Base-by-base conservation (phyloP, 2,888 invertebrate genomes). In the Gandaritis pyraliata region DNA sequence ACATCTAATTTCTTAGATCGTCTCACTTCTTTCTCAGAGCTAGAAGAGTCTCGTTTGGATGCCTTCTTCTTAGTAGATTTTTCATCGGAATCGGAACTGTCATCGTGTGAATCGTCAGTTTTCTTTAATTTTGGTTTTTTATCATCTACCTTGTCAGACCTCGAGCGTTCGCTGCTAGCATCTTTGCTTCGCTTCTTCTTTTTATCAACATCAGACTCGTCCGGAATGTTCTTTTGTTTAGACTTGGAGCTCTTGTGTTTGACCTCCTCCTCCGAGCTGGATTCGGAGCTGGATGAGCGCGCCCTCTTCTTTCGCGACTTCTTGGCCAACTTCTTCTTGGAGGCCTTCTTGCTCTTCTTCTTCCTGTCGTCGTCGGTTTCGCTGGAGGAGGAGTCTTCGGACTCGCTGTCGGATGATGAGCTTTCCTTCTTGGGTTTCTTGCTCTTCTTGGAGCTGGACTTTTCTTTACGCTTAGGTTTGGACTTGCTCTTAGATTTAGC, bases 401-500 rank as follows among this genome's bases (percentile, higher is more conserved):
- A 90, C 53, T 93, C 93, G 64, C 92, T 93, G 10, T 93, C 93
- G 68, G 92, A 92, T 3, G 90, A 88, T 1, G 90, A 90, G 59
- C 84, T 90, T 64, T 91, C 90, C 66, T 92, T 91, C 72, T 88
- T 93, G 29, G 88, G 77, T 73, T 87, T 90, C 76, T 92, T 93
- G n/a, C 83, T 73, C 69, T 92, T 93, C 71, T 94, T 94, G 3
- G 94, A 93, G 55, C 92, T 93, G 7, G 93, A 86, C 73, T 94
- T 94, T 8, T 94, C 94, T 64, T 93, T 93, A 43, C 89, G 88
- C 72, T 92, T 93, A 10, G 80, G 70, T 71, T 93, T 93, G n/a
- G 84, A 58, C 73, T 93, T 93, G 43, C 77, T 79, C 74, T 93
- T 92, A 2, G 89, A 79, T 76, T 92, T 92, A 0, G 84, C 71